Evolutionary conservation across 2,888 invertebrate species (phyloP).

Genomic region (Pachliopta kotzebuea): DNA sequence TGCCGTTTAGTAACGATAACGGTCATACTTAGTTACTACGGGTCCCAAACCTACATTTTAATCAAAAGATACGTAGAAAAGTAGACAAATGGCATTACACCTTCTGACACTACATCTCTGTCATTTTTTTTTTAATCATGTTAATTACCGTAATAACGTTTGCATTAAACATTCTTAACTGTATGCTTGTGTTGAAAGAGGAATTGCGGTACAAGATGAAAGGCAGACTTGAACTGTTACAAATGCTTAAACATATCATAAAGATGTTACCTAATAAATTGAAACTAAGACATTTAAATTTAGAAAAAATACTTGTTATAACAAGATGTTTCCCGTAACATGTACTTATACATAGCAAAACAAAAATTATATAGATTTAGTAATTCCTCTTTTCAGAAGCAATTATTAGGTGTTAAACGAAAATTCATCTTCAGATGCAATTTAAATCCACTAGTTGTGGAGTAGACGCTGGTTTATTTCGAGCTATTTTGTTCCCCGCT

Average conservation of each 20-base stretch:
- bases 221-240: too few relatives aligned
- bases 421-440: slow-evolving; percentile 36
- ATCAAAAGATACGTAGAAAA: not conserved
- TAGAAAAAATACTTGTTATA: too few relatives aligned
- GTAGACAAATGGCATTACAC: slow-evolving; percentile 1
- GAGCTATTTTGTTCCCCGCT: slow-evolving; percentile 71
- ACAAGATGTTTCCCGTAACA: too few relatives aligned
- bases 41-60: not conserved
- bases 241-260: too few relatives aligned
- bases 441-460: slow-evolving; percentile 45
- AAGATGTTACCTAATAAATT: too few relatives aligned
- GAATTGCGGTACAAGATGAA: too few relatives aligned
- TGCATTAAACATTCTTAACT: too few relatives aligned
- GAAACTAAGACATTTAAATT: too few relatives aligned
- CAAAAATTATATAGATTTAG: not conserved
- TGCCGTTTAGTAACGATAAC: not conserved
- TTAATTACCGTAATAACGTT: too few relatives aligned
- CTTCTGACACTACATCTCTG: not conserved
- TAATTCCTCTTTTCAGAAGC: not conserved
- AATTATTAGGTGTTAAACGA: slow-evolving; percentile 24
- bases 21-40: not conserved
- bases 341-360: not conserved
- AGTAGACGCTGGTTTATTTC: slow-evolving; percentile 65
- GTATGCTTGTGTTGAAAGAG: too few relatives aligned
- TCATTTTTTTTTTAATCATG: not conserved